These are phyloP conservation scores for Triops cancriformis DNA, from an alignment of 1,140 invertebrate species.

Conservation along the genomic window DNA sequence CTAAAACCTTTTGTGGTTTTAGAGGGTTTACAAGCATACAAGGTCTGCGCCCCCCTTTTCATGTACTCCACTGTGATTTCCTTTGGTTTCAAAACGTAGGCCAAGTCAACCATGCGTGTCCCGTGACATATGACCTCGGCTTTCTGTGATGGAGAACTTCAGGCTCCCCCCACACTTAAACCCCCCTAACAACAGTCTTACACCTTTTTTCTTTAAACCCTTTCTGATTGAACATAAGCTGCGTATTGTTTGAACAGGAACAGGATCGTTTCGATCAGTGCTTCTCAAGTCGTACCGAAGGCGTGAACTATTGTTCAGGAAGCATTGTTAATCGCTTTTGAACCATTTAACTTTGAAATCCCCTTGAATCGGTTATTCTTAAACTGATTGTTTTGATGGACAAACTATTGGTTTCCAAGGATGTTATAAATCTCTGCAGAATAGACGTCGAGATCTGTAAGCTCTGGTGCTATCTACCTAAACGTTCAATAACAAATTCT, in stretches of 20 bases:
- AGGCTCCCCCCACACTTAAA: neutral
- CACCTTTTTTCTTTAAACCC: neutral
- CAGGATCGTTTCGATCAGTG: too few relatives aligned
- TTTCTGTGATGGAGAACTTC: neutral
- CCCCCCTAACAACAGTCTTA: neutral
- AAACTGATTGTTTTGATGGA: too few relatives aligned
- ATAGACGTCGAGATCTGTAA: too few relatives aligned
- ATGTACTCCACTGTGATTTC: neutral
- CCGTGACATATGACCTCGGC: conserved; percentile 8
- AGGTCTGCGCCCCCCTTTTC: neutral
- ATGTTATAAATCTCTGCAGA: too few relatives aligned
- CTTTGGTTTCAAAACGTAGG: neutral
- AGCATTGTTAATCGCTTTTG: too few relatives aligned
- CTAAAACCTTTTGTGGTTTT: neutral
- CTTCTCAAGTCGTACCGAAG: too few relatives aligned
- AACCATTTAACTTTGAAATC: too few relatives aligned
- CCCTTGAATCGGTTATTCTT: too few relatives aligned
- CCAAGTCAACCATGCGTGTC: conserved; percentile 1
- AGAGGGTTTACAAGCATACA: neutral
- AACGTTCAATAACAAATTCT: too few relatives aligned
- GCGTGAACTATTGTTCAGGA: too few relatives aligned
- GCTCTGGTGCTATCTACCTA: too few relatives aligned
- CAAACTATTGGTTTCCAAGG: too few relatives aligned
- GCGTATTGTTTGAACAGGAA: neutral
- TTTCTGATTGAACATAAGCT: neutral